phyloP scores from a whole-genome alignment of 2,888 invertebrate genomes.

The Pristionchus japonicus region DNA sequence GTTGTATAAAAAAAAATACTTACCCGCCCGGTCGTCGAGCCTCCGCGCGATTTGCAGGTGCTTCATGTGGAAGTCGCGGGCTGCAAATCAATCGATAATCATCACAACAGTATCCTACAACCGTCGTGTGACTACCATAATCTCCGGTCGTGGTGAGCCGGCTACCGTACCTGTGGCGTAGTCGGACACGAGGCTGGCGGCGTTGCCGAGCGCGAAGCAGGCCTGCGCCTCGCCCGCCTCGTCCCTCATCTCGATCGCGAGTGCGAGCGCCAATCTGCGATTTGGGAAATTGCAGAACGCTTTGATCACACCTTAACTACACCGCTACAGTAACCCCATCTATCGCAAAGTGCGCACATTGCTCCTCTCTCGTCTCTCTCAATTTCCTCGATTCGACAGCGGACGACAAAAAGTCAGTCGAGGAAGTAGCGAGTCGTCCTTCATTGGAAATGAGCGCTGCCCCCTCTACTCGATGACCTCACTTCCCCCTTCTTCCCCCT shows the following conservation, averaged over 20 bases:
- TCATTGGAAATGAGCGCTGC: conserved; percentile 17
- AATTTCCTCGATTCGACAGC: conserved; percentile 7
- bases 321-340: background rate
- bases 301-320: background rate
- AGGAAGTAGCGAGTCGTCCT: background rate
- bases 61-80: conserved; percentile 92
- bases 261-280: conserved; percentile 84
- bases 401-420: background rate
- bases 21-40: conserved; percentile 77
- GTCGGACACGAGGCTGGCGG: conserved; percentile 91
- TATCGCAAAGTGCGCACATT: background rate
- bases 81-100: conserved; percentile 77
- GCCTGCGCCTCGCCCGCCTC: conserved; percentile 96
- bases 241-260: conserved; percentile 92
- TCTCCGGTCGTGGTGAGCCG: no score
- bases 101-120: background rate
- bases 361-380: background rate
- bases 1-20: background rate
- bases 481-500: background rate
- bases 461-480: background rate
- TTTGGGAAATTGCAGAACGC: conserved; percentile 5
- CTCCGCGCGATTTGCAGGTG: conserved; percentile 85
- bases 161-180: conserved; percentile 80
- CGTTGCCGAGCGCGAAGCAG: conserved; percentile 96
- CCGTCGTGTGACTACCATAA: conserved; percentile 10